Percentiles rank a stretch among this genome's conserved stretches.
Conservation (phyloP, 2,888 invertebrate species). For the Tinea pellionella region DNA sequence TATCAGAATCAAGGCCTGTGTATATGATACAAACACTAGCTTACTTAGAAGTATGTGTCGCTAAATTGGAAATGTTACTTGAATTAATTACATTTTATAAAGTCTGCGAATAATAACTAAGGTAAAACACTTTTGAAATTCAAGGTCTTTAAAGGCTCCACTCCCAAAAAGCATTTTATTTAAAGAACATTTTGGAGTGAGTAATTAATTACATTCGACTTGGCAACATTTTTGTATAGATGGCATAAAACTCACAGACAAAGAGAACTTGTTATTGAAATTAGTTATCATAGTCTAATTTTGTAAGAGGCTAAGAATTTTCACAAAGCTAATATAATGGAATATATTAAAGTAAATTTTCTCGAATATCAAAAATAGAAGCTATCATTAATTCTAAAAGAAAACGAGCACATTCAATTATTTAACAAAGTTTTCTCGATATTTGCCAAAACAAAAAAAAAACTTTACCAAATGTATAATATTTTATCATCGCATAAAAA, state of each 20-base stretch:
- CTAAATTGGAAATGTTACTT: neutral
- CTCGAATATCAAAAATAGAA: neutral
- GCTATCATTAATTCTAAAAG: neutral
- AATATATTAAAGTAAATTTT: too few relatives aligned
- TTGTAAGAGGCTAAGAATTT: neutral
- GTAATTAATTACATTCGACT: neutral
- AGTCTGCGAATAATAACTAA: neutral
- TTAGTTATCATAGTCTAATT: neutral
- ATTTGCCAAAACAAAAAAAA: conserved; percentile 2
- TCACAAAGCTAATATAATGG: too few relatives aligned
- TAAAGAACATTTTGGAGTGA: neutral
- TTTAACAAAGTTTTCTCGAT: neutral
- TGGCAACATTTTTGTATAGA: neutral
- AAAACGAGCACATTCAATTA: neutral
- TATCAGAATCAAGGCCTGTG: too few relatives aligned
- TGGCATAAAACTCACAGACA: neutral
- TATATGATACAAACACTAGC: too few relatives aligned
- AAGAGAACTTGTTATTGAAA: neutral
- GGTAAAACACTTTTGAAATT: neutral
- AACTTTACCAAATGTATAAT: neutral
- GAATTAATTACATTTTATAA: neutral
- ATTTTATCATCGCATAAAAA: conserved; percentile 7
- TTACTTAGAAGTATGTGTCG: too few relatives aligned
- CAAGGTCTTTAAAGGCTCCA: neutral
- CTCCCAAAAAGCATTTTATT: neutral